A percentile compares a stretch with the other conserved stretches of the same genome.
phyloP scores from a whole-genome alignment of 2,797 vertebrate genomes.

The Okamejei kenojei region DNA sequence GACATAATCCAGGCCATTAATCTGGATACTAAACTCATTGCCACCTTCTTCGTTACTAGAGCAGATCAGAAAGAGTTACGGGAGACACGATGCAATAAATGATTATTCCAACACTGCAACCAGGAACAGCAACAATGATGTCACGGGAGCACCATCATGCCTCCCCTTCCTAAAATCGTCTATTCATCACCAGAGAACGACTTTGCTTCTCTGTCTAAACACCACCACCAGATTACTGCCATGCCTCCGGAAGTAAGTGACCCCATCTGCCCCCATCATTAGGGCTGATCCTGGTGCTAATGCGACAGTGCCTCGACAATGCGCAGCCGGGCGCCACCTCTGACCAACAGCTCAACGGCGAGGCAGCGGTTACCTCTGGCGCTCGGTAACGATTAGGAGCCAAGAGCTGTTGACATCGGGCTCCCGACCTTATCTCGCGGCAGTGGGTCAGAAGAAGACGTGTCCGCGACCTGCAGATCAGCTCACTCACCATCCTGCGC shows the following conservation, averaged over 20 bases:
- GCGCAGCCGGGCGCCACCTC: not conserved
- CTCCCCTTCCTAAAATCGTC: not conserved
- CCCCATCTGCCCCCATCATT: too few species aligned
- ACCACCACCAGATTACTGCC: too few species aligned
- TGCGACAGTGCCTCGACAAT: not conserved
- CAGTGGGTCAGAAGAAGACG: not conserved
- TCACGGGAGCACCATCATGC: not conserved
- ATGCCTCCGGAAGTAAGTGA: too few species aligned
- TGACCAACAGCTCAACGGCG: not conserved
- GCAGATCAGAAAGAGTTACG: not conserved
- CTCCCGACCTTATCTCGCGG: too few species aligned
- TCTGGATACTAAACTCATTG: not conserved
- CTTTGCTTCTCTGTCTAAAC: not conserved
- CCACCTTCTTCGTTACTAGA: not conserved
- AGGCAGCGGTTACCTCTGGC: not conserved
- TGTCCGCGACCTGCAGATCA: too few species aligned
- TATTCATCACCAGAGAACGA: too few species aligned
- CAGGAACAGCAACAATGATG: not conserved
- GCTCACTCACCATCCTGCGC: constrained; percentile 23
- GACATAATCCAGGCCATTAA: not conserved
- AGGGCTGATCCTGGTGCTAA: too few species aligned
- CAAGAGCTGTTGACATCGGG: not conserved
- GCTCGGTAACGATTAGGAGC: not conserved
- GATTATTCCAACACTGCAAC: not conserved
- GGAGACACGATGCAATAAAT: not conserved